phyloP scores from a whole-genome alignment of 2,113 vertebrate species.

The Coptodon bakossiorum region DNA sequence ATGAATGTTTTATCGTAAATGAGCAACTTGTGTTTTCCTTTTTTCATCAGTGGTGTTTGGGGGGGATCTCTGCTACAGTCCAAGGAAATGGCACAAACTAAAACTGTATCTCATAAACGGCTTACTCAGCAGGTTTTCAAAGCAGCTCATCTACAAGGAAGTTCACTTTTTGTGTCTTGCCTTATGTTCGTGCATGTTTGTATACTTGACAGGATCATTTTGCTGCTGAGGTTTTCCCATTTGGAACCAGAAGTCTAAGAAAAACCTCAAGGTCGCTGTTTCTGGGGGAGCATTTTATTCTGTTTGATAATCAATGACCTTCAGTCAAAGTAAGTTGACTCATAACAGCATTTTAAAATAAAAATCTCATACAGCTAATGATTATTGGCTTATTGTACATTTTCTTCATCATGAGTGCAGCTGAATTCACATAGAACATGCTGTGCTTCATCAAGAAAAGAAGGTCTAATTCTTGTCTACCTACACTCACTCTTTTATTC shows the following conservation, averaged over 20 bases:
- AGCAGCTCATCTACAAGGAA: neutral
- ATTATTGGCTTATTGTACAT: neutral
- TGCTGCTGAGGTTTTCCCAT: neutral
- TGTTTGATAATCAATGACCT: neutral
- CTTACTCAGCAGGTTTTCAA: neutral
- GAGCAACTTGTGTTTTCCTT: neutral
- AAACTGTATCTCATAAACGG: neutral
- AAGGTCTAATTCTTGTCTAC: neutral
- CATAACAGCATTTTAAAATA: neutral
- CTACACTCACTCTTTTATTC: neutral
- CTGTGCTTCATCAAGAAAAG: neutral
- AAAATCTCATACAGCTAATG: neutral
- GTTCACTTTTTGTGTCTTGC: neutral
- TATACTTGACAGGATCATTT: neutral
- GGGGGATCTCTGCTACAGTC: neutral
- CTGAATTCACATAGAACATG: neutral
- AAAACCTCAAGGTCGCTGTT: neutral
- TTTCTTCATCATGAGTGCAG: neutral
- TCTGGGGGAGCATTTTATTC: neutral
- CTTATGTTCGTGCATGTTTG: neutral
- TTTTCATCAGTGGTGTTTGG: neutral
- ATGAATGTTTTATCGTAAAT: neutral
- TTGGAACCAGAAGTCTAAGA: neutral
- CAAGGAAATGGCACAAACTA: neutral
- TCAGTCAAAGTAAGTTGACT: conserved; percentile 11